A percentile compares a stretch with the other conserved stretches of the same genome.
Evolutionary conservation across 1,140 invertebrate genomes (phyloP).

Genomic region (Drosophila novamexicana): DNA sequence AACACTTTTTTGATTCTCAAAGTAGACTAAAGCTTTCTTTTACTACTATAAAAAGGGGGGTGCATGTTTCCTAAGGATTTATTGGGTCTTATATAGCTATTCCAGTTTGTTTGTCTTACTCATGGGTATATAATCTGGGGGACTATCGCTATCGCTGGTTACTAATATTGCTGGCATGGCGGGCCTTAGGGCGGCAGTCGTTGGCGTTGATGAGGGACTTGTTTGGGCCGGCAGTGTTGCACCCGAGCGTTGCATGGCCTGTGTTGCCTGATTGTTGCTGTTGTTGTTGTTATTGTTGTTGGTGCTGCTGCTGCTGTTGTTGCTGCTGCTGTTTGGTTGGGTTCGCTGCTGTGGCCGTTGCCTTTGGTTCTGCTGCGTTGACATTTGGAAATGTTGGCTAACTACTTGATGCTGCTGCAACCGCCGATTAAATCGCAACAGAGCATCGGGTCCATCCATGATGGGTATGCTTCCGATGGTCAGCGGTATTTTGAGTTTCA

Average conservation of each 20-base stretch:
- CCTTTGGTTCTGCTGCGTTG: conserved; percentile 50
- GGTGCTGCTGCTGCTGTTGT: conserved; percentile 27
- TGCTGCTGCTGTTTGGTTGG: conserved; percentile 36
- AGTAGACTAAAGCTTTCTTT: too few relatives aligned
- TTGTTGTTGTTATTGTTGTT: conserved; percentile 41
- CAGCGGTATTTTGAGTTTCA: conserved; percentile 85
- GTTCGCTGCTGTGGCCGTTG: conserved; percentile 48
- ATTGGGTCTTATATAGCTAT: too few relatives aligned
- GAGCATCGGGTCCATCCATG: conserved; percentile 71
- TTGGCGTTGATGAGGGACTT: conserved; percentile 67
- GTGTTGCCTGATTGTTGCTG: conserved; percentile 51
- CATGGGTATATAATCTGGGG: conserved; percentile 82
- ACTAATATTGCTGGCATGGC: conserved; percentile 73
- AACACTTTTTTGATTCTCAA: too few relatives aligned
- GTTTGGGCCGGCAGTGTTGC: conserved; percentile 68
- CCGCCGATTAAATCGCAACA: conserved; percentile 69
- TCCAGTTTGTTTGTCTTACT: conserved; percentile 43
- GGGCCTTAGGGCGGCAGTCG: conserved; percentile 71
- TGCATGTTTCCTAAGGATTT: too few relatives aligned
- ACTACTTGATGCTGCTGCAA: conserved; percentile 79
- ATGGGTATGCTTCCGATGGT: conserved; percentile 87
- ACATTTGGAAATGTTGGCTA: conserved; percentile 78
- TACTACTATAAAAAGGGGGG: too few relatives aligned
- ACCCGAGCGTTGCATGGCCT: conserved; percentile 31
- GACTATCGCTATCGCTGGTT: conserved; percentile 79